Evolutionary conservation across 2,797 vertebrate species (phyloP).

Genomic region (Protosalanx chinensis): DNA sequence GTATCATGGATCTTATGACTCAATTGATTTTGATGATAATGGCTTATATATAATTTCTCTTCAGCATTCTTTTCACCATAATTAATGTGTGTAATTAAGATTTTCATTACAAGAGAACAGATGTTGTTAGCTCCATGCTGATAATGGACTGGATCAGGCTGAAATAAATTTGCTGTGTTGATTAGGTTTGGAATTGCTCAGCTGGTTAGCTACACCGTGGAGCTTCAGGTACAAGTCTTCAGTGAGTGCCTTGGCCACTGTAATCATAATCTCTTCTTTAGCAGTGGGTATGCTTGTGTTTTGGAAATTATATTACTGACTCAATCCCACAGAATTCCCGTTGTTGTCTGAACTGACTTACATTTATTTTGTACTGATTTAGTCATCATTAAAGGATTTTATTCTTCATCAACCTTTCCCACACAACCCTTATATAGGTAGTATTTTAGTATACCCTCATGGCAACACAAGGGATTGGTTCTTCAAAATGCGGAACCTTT

Average conservation of each 20-base stretch:
- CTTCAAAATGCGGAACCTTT: background rate
- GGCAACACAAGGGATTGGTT: background rate
- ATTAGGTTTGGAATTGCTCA: slow-evolving; percentile 64
- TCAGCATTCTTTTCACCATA: slow-evolving; percentile 63
- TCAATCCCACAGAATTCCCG: too few relatives aligned
- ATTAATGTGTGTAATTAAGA: slow-evolving; percentile 79
- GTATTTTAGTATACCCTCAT: background rate
- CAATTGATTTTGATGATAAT: slow-evolving; percentile 70
- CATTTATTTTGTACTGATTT: too few relatives aligned
- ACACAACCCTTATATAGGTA: too few relatives aligned
- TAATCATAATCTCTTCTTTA: background rate
- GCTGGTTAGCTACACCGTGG: slow-evolving; percentile 44
- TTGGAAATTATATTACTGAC: too few relatives aligned
- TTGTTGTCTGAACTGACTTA: too few relatives aligned
- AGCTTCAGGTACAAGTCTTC: slow-evolving; percentile 12
- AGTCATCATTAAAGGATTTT: too few relatives aligned
- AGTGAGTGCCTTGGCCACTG: background rate
- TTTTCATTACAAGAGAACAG: slow-evolving; percentile 75
- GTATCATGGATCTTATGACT: slow-evolving; percentile 60
- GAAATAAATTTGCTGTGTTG: slow-evolving; percentile 72
- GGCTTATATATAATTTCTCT: slow-evolving; percentile 66
- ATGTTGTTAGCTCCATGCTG: slow-evolving; percentile 73
- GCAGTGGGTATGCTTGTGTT: too few relatives aligned
- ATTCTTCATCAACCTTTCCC: too few relatives aligned
- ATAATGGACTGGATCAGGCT: slow-evolving; percentile 75